Percentiles rank a stretch among this genome's conserved stretches.
Conservation (phyloP, 2,888 invertebrate genomes). For the Agrilus biguttatus region DNA sequence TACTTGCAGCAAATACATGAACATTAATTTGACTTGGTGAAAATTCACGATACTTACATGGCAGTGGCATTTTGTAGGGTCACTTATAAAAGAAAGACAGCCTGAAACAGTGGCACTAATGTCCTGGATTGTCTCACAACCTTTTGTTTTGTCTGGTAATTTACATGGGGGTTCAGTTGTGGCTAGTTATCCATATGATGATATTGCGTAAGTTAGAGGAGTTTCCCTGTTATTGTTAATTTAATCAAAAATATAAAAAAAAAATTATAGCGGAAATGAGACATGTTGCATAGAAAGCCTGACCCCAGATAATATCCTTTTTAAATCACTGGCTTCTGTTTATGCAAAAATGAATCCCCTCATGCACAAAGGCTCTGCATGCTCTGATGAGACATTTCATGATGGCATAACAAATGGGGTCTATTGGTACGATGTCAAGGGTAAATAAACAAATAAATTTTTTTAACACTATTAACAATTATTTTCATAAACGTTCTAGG, state of each 20-base stretch:
- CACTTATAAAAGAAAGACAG: conserved; percentile 47
- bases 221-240: too few relatives aligned
- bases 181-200: conserved; percentile 94
- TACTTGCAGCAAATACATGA: too few relatives aligned
- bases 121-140: conserved; percentile 73
- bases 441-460: conserved; percentile 23
- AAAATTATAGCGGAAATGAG: background rate
- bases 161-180: conserved; percentile 95
- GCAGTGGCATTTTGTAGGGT: conserved; percentile 18
- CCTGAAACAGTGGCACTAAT: conserved; percentile 83
- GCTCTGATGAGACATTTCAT: conserved; percentile 55
- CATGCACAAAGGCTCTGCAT: conserved; percentile 64
- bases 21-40: too few relatives aligned
- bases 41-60: too few relatives aligned
- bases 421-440: conserved; percentile 76
- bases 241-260: background rate
- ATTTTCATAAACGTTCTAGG: conserved; percentile 33
- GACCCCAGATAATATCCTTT: conserved; percentile 71
- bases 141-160: conserved; percentile 88
- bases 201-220: conserved; percentile 48
- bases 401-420: conserved; percentile 87
- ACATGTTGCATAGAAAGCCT: conserved; percentile 56
- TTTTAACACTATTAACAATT: too few relatives aligned
- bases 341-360: conserved; percentile 61
- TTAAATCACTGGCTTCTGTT: conserved; percentile 58